Evolutionary conservation across 1,140 invertebrate species (phyloP).

Genomic region (Pseudoatta argentina): DNA sequence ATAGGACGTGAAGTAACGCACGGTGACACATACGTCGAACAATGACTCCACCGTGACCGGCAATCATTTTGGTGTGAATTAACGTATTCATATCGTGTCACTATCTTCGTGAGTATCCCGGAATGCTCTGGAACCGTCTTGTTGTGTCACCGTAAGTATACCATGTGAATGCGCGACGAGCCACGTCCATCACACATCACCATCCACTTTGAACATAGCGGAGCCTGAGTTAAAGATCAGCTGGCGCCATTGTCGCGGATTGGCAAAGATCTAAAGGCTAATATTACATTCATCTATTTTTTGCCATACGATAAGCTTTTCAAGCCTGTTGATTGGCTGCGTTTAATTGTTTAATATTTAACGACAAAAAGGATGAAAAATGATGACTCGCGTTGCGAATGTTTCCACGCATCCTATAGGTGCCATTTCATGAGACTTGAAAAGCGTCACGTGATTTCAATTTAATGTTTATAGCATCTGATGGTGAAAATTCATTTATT

Average conservation of each 20-base stretch:
- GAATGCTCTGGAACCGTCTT: slow-evolving; percentile 16
- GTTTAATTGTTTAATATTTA: too few species aligned
- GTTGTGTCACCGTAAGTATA: slow-evolving; percentile 34
- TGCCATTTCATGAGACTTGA: too few species aligned
- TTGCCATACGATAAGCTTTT: too few species aligned
- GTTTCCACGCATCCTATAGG: too few species aligned
- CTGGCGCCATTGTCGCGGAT: not conserved
- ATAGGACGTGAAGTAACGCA: slow-evolving; percentile 57
- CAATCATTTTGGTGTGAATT: slow-evolving; percentile 77
- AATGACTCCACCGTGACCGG: slow-evolving; percentile 71
- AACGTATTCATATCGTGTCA: slow-evolving; percentile 79
- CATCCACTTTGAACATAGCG: slow-evolving; percentile 49
- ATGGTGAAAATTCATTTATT: too few species aligned
- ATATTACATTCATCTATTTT: too few species aligned
- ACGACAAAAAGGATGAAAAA: too few species aligned
- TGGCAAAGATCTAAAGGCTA: not conserved
- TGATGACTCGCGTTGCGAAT: too few species aligned
- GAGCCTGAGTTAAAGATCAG: slow-evolving; percentile 49
- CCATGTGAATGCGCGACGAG: slow-evolving; percentile 8
- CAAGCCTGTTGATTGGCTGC: too few species aligned
- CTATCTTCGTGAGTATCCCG: slow-evolving; percentile 20
- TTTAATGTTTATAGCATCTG: too few species aligned
- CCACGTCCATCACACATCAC: slow-evolving; percentile 58
- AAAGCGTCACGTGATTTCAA: too few species aligned
- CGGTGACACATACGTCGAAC: slow-evolving; percentile 77